Evolutionary conservation across 2,113 vertebrate genomes (phyloP).

Genomic region (Heptranchias perlo): DNA sequence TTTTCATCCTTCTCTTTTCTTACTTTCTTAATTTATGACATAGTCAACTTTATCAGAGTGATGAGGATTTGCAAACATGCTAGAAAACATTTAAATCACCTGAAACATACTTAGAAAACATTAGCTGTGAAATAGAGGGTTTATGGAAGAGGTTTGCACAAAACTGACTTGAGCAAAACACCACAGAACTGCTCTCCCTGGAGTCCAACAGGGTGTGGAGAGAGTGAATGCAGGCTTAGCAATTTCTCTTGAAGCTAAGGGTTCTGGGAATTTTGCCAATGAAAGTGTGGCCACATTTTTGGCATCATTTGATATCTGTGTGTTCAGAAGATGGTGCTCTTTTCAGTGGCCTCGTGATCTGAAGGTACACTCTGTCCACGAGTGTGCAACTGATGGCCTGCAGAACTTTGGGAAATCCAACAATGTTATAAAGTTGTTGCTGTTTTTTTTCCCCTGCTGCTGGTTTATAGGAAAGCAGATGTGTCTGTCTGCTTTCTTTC

Average conservation of each 20-base stretch:
- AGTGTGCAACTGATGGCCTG: neutral
- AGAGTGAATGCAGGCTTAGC: neutral
- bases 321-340: neutral
- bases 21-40: neutral
- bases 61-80: neutral
- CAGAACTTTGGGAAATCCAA: neutral
- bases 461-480: slow-evolving; percentile 18
- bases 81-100: neutral
- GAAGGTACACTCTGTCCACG: neutral
- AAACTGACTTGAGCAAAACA: neutral
- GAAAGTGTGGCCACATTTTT: slow-evolving; percentile 15
- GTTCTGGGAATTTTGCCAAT: neutral
- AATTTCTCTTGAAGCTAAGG: neutral
- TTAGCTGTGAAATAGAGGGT: neutral
- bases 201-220: neutral
- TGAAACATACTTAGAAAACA: neutral
- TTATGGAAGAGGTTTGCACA: neutral
- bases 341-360: neutral
- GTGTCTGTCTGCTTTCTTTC: neutral
- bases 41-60: neutral
- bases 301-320: neutral
- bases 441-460: neutral
- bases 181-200: neutral
- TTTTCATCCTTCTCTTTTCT: neutral
- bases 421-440: neutral